phyloP scores from a whole-genome alignment of 2,888 invertebrate species.

The Lithophane ornitopus region DNA sequence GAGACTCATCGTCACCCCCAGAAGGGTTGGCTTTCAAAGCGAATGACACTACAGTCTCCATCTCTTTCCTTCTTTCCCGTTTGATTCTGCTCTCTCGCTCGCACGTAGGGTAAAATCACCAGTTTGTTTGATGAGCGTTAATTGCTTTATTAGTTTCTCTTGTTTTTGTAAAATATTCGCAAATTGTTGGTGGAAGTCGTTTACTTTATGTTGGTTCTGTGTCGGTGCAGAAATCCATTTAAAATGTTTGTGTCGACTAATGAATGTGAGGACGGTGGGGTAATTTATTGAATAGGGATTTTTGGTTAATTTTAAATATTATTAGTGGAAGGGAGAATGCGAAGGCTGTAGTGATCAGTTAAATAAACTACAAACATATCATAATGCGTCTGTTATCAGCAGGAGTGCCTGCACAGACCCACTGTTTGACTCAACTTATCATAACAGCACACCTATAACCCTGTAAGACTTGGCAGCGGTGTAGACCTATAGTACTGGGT shows the following conservation, averaged over 20 bases:
- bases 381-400: too few relatives aligned
- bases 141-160: slow-evolving; percentile 67
- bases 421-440: background rate
- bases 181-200: slow-evolving; percentile 47
- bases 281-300: slow-evolving; percentile 5
- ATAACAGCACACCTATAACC: background rate
- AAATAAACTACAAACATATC: background rate
- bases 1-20: slow-evolving; percentile 62
- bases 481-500: background rate
- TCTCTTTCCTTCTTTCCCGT: slow-evolving; percentile 25
- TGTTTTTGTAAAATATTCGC: slow-evolving; percentile 63
- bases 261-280: slow-evolving; percentile 14
- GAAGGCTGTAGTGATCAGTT: background rate
- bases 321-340: background rate
- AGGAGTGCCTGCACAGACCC: too few relatives aligned
- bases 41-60: slow-evolving; percentile 47
- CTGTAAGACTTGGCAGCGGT: background rate
- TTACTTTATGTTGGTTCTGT: slow-evolving; percentile 28
- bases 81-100: slow-evolving; percentile 14
- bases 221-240: slow-evolving; percentile 21
- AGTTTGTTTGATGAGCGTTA: slow-evolving; percentile 64
- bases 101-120: slow-evolving; percentile 34
- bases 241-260: slow-evolving; percentile 37
- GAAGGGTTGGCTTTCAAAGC: slow-evolving; percentile 60
- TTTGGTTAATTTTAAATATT: background rate